Percentiles rank a stretch among this genome's conserved stretches.
phyloP scores from a whole-genome alignment of 2,797 vertebrate genomes.

The Melanotaenia pygmaea region DNA sequence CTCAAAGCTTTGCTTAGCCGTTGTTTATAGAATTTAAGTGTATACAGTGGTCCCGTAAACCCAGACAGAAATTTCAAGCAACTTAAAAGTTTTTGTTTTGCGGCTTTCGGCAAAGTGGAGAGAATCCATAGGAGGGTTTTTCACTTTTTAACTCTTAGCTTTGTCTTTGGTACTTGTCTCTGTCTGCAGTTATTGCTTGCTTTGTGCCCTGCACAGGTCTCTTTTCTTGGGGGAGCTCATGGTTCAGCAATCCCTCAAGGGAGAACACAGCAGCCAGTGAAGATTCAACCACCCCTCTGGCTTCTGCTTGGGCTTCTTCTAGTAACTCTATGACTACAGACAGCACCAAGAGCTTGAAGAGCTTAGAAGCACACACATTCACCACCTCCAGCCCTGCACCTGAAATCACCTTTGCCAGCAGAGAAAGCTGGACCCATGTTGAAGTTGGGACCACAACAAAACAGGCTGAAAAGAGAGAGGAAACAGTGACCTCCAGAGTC shows the following conservation, averaged over 20 bases:
- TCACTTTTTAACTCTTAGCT: constrained; percentile 41
- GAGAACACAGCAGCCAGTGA: constrained; percentile 48
- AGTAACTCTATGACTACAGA: constrained; percentile 42
- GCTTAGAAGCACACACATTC: constrained; percentile 34
- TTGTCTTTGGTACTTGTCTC: constrained; percentile 27
- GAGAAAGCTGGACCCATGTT: constrained; percentile 59
- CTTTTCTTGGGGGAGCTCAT: constrained; percentile 69
- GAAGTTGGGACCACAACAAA: constrained; percentile 60
- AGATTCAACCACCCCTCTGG: constrained; percentile 58
- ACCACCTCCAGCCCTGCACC: constrained; percentile 41
- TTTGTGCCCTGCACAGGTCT: constrained; percentile 57
- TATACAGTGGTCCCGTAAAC: constrained; percentile 17
- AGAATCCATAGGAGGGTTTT: constrained; percentile 40
- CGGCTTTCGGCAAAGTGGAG: constrained; percentile 35
- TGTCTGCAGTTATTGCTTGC: constrained; percentile 32
- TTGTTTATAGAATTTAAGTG: constrained; percentile 23
- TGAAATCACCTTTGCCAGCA: constrained; percentile 38
- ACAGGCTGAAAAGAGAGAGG: constrained; percentile 53
- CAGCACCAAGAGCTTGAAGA: constrained; percentile 35
- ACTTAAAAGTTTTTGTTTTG: constrained; percentile 56
- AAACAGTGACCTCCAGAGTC: constrained; percentile 64
- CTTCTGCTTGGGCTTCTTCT: constrained; percentile 49
- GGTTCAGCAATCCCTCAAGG: constrained; percentile 50
- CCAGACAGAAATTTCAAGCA: constrained; percentile 26
- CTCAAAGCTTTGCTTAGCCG: constrained; percentile 27